Evolutionary conservation across 2,888 invertebrate species (phyloP).

Genomic region (Protodeltote pygarga): DNA sequence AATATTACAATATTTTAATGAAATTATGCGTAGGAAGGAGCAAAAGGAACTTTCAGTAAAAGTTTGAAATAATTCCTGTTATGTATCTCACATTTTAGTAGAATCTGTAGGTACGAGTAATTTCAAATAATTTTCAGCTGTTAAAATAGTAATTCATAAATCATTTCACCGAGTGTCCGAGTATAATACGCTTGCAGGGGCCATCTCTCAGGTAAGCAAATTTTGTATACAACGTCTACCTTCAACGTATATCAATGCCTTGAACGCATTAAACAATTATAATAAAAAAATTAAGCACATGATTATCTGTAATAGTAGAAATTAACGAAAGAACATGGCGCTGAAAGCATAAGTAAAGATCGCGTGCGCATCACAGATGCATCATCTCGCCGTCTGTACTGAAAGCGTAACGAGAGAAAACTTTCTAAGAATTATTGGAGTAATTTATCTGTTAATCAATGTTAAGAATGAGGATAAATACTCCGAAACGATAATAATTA

Average conservation of each 20-base stretch:
- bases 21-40: neutral
- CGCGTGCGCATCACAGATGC: slow-evolving; percentile 62
- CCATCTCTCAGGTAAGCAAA: no score
- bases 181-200: no score
- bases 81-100: no score
- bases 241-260: no score
- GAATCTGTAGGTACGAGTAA: no score
- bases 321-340: slow-evolving; percentile 28
- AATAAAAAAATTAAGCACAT: no score
- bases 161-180: no score
- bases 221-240: no score
- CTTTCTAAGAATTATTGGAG: slow-evolving; percentile 56
- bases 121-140: no score
- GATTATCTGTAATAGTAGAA: slow-evolving; percentile 1
- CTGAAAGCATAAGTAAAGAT: slow-evolving; percentile 67
- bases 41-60: neutral
- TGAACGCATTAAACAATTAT: no score
- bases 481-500: slow-evolving; percentile 7
- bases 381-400: slow-evolving; percentile 70
- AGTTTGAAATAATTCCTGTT: neutral
- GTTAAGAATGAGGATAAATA: slow-evolving; percentile 37
- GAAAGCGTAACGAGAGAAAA: slow-evolving; percentile 81
- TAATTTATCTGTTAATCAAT: slow-evolving; percentile 29
- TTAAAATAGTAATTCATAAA: no score
- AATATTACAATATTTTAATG: no score